Evolutionary conservation across 2,888 invertebrate species (phyloP).

Genomic region (Teleiodes luculella): DNA sequence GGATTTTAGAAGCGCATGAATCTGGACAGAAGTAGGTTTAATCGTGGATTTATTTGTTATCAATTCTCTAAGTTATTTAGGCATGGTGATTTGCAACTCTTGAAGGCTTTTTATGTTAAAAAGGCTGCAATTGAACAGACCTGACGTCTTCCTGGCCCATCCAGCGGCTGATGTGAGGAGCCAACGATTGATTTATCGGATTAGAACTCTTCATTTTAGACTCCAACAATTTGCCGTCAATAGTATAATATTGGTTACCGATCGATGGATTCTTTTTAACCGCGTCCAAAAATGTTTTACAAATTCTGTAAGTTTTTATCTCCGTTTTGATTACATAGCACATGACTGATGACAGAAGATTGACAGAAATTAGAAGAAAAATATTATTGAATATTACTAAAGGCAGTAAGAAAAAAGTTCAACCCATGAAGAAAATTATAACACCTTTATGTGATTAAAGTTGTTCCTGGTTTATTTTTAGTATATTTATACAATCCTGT

Average conservation of each 20-base stretch:
- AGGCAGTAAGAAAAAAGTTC: neutral
- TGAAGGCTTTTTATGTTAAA: neutral
- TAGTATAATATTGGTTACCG: neutral
- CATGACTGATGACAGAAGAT: slow-evolving; percentile 12
- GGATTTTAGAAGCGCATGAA: too few species aligned
- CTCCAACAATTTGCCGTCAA: neutral
- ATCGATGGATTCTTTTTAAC: neutral
- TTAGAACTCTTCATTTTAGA: neutral
- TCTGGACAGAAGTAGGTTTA: too few species aligned
- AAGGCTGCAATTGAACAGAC: neutral
- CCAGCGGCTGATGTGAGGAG: neutral
- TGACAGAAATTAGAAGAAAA: neutral
- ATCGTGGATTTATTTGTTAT: too few species aligned
- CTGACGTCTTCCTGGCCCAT: neutral
- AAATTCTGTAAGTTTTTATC: neutral
- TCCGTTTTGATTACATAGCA: slow-evolving; percentile 2
- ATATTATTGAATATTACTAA: neutral
- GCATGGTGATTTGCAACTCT: neutral
- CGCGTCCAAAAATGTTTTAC: neutral
- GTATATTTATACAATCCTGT: slow-evolving; percentile 53
- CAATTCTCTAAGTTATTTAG: too few species aligned
- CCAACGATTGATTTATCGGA: neutral
- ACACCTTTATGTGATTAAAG: neutral
- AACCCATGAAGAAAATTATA: neutral
- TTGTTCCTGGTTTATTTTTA: slow-evolving; percentile 26